These are phyloP conservation scores for Wasmannia auropunctata DNA, from an alignment of 1,140 invertebrate species.

Conservation along the genomic window DNA sequence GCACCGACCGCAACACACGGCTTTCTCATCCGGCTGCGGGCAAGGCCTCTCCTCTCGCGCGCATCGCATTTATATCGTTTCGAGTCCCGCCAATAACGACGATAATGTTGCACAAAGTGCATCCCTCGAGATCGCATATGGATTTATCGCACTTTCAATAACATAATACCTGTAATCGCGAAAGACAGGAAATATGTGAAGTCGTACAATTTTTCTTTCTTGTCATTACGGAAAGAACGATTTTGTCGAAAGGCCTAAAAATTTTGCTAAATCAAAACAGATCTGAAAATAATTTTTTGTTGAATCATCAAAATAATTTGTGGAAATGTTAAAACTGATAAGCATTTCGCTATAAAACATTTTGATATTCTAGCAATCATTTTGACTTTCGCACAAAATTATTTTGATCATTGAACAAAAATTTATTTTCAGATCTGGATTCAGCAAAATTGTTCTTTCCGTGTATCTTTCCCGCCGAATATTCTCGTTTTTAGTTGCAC, in stretches of 20 bases:
- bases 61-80: conserved; percentile 39
- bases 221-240: no score
- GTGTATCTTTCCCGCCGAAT: neutral
- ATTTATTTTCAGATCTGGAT: no score
- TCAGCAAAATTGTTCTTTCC: no score
- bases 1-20: conserved; percentile 27
- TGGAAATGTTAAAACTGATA: no score
- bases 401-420: no score
- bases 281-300: no score
- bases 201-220: neutral
- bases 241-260: no score
- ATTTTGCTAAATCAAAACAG: no score
- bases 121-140: neutral
- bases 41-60: conserved; percentile 47
- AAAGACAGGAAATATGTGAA: neutral
- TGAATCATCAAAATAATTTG: no score
- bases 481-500: conserved; percentile 2
- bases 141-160: neutral
- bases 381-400: no score
- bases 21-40: conserved; percentile 42
- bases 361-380: no score
- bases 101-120: conserved; percentile 11
- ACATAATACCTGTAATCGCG: neutral
- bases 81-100: conserved; percentile 34
- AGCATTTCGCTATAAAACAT: no score